These are phyloP conservation scores for Nansenia antarctica DNA, from an alignment of 2,113 vertebrate genomes.

Conservation along the genomic window DNA sequence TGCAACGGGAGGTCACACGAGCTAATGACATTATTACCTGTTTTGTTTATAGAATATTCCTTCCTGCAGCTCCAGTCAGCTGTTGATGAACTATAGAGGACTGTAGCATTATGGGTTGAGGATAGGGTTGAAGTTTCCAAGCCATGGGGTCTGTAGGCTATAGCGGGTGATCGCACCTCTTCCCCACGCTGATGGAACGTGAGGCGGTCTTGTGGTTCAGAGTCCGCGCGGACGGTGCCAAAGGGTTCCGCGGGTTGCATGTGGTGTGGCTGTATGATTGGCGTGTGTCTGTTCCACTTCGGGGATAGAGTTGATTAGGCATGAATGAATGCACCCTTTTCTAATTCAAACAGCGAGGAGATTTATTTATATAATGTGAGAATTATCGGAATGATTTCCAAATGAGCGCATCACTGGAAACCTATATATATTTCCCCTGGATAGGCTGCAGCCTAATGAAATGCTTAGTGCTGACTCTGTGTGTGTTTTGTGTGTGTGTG, in stretches of 20 bases:
- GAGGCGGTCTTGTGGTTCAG: neutral
- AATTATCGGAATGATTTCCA: no score
- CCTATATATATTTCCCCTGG: no score
- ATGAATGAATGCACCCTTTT: no score
- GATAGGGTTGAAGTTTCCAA: neutral
- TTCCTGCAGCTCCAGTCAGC: no score
- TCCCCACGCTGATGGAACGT: neutral
- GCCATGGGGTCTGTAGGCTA: neutral
- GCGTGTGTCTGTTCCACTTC: neutral
- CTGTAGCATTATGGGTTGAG: no score
- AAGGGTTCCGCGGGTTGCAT: neutral
- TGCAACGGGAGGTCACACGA: neutral
- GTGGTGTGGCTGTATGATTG: neutral
- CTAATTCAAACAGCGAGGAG: no score
- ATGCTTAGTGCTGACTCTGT: no score
- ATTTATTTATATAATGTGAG: no score
- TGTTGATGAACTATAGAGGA: neutral
- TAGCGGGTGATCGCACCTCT: neutral
- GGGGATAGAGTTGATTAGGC: no score
- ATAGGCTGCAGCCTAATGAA: no score
- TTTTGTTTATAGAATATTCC: no score
- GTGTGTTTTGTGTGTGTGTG: neutral
- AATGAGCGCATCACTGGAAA: no score
- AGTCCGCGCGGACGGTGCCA: neutral
- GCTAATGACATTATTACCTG: neutral